Conservation (phyloP, 1,140 invertebrate species). For the Geopemphigus sp. region DNA sequence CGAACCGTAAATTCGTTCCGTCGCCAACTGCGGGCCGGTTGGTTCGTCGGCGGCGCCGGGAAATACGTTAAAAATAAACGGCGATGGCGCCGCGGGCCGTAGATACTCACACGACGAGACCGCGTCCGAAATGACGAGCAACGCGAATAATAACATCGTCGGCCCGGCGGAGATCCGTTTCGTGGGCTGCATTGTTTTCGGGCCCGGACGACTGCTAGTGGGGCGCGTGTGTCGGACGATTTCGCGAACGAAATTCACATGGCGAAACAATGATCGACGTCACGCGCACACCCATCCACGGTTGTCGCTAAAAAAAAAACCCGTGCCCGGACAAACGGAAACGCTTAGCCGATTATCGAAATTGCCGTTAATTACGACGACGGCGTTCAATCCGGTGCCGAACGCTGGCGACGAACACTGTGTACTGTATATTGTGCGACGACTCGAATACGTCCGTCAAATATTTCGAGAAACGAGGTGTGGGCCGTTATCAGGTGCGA, state of each 20-base stretch:
- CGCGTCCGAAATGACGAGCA: background rate
- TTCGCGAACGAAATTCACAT: background rate
- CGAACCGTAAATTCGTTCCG: too few species aligned
- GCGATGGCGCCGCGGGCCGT: too few species aligned
- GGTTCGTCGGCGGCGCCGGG: too few species aligned
- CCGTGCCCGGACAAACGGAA: too few species aligned
- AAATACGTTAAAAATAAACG: too few species aligned
- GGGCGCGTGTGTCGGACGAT: background rate
- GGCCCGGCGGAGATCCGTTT: background rate
- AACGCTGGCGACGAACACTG: background rate
- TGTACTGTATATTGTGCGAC: background rate
- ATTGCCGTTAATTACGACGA: background rate
- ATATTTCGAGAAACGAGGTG: conserved; percentile 19
- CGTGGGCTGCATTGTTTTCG: background rate
- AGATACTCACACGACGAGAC: conserved; percentile 9
- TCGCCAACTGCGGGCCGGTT: too few species aligned
- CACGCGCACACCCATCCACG: too few species aligned
- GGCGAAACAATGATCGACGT: background rate
- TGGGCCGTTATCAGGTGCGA: conserved; percentile 10
- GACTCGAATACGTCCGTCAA: background rate
- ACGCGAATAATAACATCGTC: background rate
- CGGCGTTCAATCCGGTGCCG: background rate
- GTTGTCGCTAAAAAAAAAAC: background rate
- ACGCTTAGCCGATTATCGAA: background rate
- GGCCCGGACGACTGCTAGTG: too few species aligned